Percentiles rank a stretch among this genome's conserved stretches.
phyloP scores from a whole-genome alignment of 2,888 invertebrate species.

The Caenorhabditis becei region DNA sequence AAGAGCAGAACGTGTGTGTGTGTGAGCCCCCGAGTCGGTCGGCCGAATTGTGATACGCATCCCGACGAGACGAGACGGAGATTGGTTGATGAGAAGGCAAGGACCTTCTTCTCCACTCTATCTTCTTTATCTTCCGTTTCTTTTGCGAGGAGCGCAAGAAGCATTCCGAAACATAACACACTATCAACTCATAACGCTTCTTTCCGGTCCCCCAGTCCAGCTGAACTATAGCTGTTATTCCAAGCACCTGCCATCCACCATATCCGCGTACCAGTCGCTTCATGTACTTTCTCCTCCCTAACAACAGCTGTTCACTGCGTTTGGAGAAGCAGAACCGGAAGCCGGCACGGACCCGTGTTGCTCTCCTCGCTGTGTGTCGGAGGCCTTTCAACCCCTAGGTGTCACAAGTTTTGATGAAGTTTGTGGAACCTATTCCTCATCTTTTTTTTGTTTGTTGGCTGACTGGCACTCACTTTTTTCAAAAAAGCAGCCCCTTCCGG shows the following conservation, averaged over 20 bases:
- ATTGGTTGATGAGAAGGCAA: slow-evolving; percentile 52
- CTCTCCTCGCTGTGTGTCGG: not conserved
- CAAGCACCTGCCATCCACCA: slow-evolving; percentile 3
- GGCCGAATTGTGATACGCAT: slow-evolving; percentile 43
- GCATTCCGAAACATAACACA: slow-evolving; percentile 50
- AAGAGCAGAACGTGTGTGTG: slow-evolving; percentile 42
- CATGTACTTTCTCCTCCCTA: slow-evolving; percentile 44
- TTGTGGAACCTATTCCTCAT: slow-evolving; percentile 26
- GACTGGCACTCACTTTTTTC: too few relatives aligned
- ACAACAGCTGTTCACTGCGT: slow-evolving; percentile 46
- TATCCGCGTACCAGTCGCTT: slow-evolving; percentile 16
- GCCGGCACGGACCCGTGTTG: slow-evolving; percentile 24
- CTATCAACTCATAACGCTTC: slow-evolving; percentile 32
- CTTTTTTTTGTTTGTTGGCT: not conserved
- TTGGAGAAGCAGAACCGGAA: slow-evolving; percentile 42
- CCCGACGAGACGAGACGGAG: slow-evolving; percentile 40
- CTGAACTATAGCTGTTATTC: too few relatives aligned
- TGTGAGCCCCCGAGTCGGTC: not conserved
- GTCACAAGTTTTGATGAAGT: slow-evolving; percentile 54
- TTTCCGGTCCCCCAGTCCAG: too few relatives aligned
- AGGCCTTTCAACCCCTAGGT: slow-evolving; percentile 15
- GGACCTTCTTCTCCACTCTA: slow-evolving; percentile 25
- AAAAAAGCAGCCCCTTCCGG: too few relatives aligned
- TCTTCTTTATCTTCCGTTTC: slow-evolving; percentile 50
- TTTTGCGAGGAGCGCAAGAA: slow-evolving; percentile 21